Percentiles rank a stretch among this genome's conserved stretches.
Conservation (phyloP, 2,888 invertebrate genomes). For the Folsomia manolachei region DNA sequence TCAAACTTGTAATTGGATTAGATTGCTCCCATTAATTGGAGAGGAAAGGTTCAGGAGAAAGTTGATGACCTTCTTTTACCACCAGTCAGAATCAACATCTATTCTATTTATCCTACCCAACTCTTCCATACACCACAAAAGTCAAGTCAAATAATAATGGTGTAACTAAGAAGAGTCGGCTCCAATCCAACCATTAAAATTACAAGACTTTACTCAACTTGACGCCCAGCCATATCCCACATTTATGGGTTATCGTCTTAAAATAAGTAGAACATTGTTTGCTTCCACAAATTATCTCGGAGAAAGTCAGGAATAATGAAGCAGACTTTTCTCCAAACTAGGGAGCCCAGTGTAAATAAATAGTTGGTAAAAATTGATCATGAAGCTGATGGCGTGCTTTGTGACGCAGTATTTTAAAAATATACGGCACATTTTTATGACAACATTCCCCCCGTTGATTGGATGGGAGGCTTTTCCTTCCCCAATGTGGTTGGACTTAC, state of each 20-base stretch:
- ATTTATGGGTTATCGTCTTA: not conserved
- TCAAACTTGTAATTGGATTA: not conserved
- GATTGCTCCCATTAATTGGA: not conserved
- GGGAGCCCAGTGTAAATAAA: not conserved
- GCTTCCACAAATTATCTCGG: not conserved
- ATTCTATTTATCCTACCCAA: not conserved
- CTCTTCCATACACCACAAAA: not conserved
- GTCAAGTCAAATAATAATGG: not conserved
- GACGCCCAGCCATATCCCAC: too few relatives aligned
- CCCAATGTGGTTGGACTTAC: too few relatives aligned
- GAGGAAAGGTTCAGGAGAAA: not conserved
- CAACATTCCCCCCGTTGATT: constrained; percentile 19
- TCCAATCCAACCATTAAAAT: not conserved
- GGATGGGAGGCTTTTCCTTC: constrained; percentile 3
- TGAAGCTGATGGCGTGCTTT: not conserved
- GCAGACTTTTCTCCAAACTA: too few relatives aligned
- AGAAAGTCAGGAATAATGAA: too few relatives aligned
- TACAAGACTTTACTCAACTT: not conserved
- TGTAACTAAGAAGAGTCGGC: not conserved
- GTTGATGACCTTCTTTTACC: not conserved
- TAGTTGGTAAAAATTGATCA: not conserved
- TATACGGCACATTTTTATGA: constrained; percentile 22
- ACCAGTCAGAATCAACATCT: too few relatives aligned
- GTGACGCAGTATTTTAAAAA: constrained; percentile 9
- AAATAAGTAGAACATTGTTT: not conserved